These are phyloP conservation scores for Schizothorax lantsangensis DNA, from an alignment of 2,797 vertebrate genomes.

Conservation along the genomic window DNA sequence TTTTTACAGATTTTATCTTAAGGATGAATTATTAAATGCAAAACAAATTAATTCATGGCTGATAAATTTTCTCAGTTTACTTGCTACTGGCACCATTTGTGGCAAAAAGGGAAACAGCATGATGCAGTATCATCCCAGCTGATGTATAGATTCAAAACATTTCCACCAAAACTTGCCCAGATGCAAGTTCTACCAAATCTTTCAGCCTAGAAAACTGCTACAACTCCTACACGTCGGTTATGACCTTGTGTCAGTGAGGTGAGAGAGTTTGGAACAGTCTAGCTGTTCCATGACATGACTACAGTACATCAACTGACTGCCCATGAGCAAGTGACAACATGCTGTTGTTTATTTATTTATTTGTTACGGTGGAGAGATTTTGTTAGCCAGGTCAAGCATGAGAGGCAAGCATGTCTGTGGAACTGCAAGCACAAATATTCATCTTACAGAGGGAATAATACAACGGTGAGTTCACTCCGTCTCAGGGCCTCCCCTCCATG, in stretches of 20 bases:
- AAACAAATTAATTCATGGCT: neutral
- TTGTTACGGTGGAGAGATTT: constrained; percentile 5
- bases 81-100: no score
- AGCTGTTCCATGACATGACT: constrained; percentile 18
- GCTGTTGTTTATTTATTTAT: constrained; percentile 21
- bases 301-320: neutral
- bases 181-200: neutral
- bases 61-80: neutral
- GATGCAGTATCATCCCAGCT: no score
- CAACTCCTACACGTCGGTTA: neutral
- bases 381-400: constrained; percentile 9
- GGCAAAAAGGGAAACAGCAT: neutral
- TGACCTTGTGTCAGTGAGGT: constrained; percentile 16
- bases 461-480: constrained; percentile 2
- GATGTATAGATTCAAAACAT: no score
- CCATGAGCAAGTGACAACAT: constrained; percentile 21
- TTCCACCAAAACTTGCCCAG: no score
- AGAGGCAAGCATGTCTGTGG: neutral
- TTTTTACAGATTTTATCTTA: no score
- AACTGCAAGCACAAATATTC: neutral
- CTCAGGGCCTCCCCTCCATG: neutral
- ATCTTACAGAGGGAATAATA: constrained; percentile 20
- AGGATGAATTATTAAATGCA: neutral
- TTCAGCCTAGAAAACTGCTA: neutral
- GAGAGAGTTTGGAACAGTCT: neutral